phyloP scores from a whole-genome alignment of 2,797 vertebrate species.

The Notolabrus celidotus region DNA sequence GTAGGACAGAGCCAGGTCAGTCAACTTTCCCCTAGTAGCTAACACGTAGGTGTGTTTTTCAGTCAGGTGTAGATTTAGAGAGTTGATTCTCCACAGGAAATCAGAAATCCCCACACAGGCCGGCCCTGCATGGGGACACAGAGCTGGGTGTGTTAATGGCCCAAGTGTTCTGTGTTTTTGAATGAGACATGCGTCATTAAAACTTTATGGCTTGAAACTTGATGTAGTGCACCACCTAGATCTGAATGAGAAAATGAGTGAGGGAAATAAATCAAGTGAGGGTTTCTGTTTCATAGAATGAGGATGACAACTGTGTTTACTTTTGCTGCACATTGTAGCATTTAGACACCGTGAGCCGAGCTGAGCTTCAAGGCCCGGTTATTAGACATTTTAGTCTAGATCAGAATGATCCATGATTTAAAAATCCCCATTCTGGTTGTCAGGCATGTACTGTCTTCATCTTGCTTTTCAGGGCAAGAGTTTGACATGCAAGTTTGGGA shows the following conservation, averaged over 20 bases:
- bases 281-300: constrained; percentile 54
- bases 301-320: constrained; percentile 2
- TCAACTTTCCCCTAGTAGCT: neutral
- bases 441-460: no score
- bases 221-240: constrained; percentile 41
- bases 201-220: constrained; percentile 59
- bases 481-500: no score
- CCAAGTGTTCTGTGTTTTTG: constrained; percentile 41
- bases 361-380: neutral
- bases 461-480: no score
- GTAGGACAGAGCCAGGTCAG: neutral
- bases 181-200: constrained; percentile 63
- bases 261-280: constrained; percentile 47
- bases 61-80: constrained; percentile 24
- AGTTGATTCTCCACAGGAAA: constrained; percentile 40
- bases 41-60: neutral
- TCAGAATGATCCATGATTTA: no score
- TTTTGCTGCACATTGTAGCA: neutral
- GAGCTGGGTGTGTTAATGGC: constrained; percentile 54
- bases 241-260: constrained; percentile 37
- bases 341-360: neutral
- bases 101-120: constrained; percentile 22
- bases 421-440: no score
- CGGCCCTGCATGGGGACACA: constrained; percentile 12
- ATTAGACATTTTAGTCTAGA: no score